Conservation (phyloP, 2,797 vertebrate genomes). For the Eleutherodactylus coqui region DNA sequence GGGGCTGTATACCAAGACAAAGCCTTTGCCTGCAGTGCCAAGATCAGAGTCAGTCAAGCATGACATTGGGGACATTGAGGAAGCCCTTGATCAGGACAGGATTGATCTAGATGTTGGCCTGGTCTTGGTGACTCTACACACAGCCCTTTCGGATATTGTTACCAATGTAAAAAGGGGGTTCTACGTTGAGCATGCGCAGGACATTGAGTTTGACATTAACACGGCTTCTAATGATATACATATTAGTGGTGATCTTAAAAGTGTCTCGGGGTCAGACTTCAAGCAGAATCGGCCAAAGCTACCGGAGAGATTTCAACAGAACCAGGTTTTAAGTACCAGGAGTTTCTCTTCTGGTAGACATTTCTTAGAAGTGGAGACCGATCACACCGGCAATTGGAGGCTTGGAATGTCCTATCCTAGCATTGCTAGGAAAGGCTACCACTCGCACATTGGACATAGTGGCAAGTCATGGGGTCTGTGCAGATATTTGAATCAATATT, state of each 20-base stretch:
- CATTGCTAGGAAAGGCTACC: slow-evolving; percentile 34
- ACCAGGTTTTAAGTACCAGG: slow-evolving; percentile 17
- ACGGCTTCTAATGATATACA: neutral
- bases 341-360: slow-evolving; percentile 11
- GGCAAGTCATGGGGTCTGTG: slow-evolving; percentile 41
- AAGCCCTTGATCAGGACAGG: too few species aligned
- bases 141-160: neutral
- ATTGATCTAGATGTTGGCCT: neutral
- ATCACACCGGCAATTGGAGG: slow-evolving; percentile 27
- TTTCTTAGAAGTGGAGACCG: slow-evolving; percentile 27
- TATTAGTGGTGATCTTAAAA: slow-evolving; percentile 14
- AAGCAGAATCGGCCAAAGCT: slow-evolving; percentile 2
- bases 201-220: neutral
- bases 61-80: neutral
- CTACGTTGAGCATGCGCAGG: slow-evolving; percentile 19
- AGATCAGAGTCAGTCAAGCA: neutral
- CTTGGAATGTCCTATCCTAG: slow-evolving; percentile 13
- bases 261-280: neutral
- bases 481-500: slow-evolving; percentile 26
- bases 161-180: neutral
- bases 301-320: slow-evolving; percentile 20
- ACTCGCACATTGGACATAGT: slow-evolving; percentile 18
- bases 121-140: slow-evolving; percentile 20
- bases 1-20: neutral
- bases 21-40: neutral